Evolutionary conservation across 2,797 vertebrate species (phyloP).

Genomic region (Poeciliopsis infans): DNA sequence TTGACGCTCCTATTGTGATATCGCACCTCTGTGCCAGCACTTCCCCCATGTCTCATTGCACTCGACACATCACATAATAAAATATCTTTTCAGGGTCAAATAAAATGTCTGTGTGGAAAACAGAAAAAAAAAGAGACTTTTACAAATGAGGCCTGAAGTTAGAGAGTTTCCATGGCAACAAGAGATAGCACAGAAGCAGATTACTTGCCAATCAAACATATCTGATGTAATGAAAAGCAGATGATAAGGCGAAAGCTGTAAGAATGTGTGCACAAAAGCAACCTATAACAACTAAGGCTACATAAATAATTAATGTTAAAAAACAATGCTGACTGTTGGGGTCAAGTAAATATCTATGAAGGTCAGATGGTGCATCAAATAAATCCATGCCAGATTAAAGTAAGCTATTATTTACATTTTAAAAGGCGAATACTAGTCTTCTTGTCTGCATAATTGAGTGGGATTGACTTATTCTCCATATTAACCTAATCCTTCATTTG

Average conservation of each 20-base stretch:
- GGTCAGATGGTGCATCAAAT: neutral
- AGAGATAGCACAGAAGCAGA: conserved; percentile 37
- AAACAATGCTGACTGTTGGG: neutral
- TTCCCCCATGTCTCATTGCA: conserved; percentile 29
- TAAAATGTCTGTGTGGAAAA: conserved; percentile 17
- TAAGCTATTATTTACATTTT: neutral
- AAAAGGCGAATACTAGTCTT: neutral
- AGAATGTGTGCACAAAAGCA: neutral
- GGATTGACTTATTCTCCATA: neutral
- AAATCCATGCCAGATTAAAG: neutral
- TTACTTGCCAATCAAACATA: conserved; percentile 55
- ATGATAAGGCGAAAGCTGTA: conserved; percentile 22
- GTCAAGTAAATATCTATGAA: neutral
- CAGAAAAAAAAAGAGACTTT: neutral
- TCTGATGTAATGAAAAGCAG: conserved; percentile 22
- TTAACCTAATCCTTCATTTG: neutral
- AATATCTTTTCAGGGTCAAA: conserved; percentile 36
- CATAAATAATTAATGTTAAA: neutral
- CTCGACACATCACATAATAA: conserved; percentile 43
- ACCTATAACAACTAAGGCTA: neutral
- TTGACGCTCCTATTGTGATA: conserved; percentile 17
- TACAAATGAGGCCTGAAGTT: conserved; percentile 14
- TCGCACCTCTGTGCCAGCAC: conserved; percentile 16
- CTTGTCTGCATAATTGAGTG: neutral
- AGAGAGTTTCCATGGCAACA: conserved; percentile 63